Percentiles rank a stretch among this genome's conserved stretches.
These are phyloP conservation scores for Halichoerus grypus DNA, from an alignment of 2,113 vertebrate genomes.

Conservation along the genomic window DNA sequence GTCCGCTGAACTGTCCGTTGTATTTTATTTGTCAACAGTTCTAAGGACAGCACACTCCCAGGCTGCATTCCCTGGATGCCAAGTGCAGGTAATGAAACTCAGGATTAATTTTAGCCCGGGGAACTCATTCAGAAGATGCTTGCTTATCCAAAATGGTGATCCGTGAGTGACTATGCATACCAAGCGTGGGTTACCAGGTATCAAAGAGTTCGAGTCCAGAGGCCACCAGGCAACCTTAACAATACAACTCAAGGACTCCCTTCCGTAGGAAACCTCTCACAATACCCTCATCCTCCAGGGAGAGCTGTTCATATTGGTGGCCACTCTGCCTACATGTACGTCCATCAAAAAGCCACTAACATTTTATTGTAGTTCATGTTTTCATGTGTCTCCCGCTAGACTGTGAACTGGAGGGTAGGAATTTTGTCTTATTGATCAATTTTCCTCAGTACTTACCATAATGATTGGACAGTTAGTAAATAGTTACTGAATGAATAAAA, in stretches of 20 bases:
- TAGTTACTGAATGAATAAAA: neutral
- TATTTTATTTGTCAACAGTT: neutral
- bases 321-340: neutral
- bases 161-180: neutral
- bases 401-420: neutral
- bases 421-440: neutral
- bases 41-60: neutral
- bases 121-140: neutral
- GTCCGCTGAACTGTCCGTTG: rapidly evolving
- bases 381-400: neutral
- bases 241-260: neutral
- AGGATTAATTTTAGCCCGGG: neutral
- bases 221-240: neutral
- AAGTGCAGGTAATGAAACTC: neutral
- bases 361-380: neutral
- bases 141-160: neutral
- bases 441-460: neutral
- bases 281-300: neutral
- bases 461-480: neutral
- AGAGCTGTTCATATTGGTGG: neutral
- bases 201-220: neutral
- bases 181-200: neutral
- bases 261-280: neutral
- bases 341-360: neutral
- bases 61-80: neutral